Base-by-base conservation (phyloP, 2,113 vertebrate species). In the Poeciliopsis prolifica region DNA sequence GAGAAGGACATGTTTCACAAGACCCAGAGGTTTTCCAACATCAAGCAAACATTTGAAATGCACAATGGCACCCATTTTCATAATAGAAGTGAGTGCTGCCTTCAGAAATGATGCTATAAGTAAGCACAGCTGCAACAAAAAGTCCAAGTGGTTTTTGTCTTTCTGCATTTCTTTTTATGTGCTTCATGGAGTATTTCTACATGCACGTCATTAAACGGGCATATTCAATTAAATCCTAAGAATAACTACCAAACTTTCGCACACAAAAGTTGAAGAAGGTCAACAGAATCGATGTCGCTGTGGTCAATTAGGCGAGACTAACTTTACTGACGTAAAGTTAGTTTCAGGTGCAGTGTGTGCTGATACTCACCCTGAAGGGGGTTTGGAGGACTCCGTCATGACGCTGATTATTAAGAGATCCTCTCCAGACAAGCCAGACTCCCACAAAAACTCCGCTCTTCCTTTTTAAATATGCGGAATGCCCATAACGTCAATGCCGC, bases 291-390 rank as follows among this genome's bases (percentile, higher is more conserved):
- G 17, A 58, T 58, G 7, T n/a, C 19, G 1, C 3, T n/a, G 51
- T 58, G 51, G 7, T n/a, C n/a, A n/a, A 58, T 24, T 58, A 58
- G 22, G 51, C 51, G 24, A 58, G 9, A 58, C n/a, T 58, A 58
- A 9, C 10, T 31, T 31, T 31, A 31, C 30, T 31, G 30, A 19
- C 15, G 44, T 48, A 48, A 48, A 42, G 64, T 28, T 75, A 0
- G 0, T 48, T 61, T 62, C 14, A 33, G 1, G 15, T 13, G 6
- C 24, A 26, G 24, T n/a, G 5, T 64, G 0, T 15, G 70, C 26
- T 40, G 8, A 30, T 5, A 86, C 93, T 91, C 84, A 95, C 94
- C 93, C 90, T 30, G 66, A 63, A n/a, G 92, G 90, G 33, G 92
- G 87, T 84, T 92, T 93, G 3, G 84, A 83, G 40, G 82, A 69